A percentile compares a stretch with the other conserved stretches of the same genome.
phyloP scores from a whole-genome alignment of 2,113 vertebrate genomes.

The Saguinus imperator region DNA sequence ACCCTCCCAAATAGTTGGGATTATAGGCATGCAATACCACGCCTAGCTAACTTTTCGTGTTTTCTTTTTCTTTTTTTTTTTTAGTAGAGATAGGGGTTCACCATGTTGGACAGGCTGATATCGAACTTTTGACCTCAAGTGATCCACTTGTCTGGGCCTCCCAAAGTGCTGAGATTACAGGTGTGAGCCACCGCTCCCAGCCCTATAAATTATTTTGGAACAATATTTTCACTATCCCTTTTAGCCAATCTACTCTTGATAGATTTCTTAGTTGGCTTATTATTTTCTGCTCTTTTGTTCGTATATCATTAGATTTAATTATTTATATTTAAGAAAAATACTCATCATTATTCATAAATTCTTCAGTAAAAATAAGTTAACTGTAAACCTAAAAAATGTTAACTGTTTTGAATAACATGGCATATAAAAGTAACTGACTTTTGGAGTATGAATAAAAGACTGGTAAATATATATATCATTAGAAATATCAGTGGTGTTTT shows the following conservation, averaged over 20 bases:
- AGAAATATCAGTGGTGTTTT: not conserved
- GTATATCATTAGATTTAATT: not conserved
- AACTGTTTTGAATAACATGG: not conserved
- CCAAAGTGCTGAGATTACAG: too few species aligned
- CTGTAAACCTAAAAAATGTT: not conserved
- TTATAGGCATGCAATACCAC: fast-evolving
- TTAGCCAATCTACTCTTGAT: too few species aligned
- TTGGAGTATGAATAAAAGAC: not conserved
- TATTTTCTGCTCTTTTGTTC: not conserved
- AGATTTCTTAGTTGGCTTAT: not conserved
- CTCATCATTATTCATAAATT: not conserved
- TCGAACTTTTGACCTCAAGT: too few species aligned
- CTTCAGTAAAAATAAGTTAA: not conserved
- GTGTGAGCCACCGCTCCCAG: too few species aligned
- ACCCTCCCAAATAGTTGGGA: too few species aligned
- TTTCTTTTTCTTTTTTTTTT: too few species aligned
- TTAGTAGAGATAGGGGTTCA: too few species aligned
- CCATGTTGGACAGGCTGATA: too few species aligned
- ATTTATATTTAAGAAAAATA: not conserved
- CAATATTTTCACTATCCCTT: too few species aligned
- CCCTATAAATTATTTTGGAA: too few species aligned
- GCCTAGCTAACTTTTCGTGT: too few species aligned
- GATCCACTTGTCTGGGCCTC: too few species aligned
- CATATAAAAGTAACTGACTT: not conserved
- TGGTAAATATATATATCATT: not conserved